Evolutionary conservation across 2,113 vertebrate species (phyloP).

Genomic region (Leucosticte australis): DNA sequence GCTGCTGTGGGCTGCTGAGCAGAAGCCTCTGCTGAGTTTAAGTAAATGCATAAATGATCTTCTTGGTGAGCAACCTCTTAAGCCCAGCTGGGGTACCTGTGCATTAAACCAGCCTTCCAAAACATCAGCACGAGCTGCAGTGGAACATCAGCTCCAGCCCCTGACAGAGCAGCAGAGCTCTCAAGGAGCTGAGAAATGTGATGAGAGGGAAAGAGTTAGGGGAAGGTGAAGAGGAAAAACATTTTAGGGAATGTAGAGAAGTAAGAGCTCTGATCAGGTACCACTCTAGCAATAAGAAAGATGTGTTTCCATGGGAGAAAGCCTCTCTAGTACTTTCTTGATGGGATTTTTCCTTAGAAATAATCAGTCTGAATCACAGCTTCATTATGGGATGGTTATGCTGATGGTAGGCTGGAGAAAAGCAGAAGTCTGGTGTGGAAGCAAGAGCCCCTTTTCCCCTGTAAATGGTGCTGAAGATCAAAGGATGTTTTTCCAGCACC

Average conservation of each 20-base stretch:
- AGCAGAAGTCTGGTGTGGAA: neutral
- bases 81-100: slow-evolving; percentile 35
- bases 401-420: neutral
- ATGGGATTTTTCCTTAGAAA: neutral
- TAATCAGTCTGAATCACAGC: neutral
- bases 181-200: neutral
- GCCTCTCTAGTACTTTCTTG: neutral
- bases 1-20: slow-evolving; percentile 25
- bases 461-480: neutral
- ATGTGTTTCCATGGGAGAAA: neutral
- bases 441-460: neutral
- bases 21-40: neutral
- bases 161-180: neutral
- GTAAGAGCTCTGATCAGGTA: neutral
- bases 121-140: neutral
- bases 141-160: neutral
- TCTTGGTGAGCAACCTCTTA: slow-evolving; percentile 21
- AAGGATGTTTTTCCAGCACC: neutral
- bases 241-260: neutral
- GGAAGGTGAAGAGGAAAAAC: neutral
- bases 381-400: neutral
- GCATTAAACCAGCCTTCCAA: neutral
- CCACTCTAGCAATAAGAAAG: neutral
- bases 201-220: neutral
- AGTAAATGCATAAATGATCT: slow-evolving; percentile 39